A percentile compares a stretch with the other conserved stretches of the same genome.
Conservation (phyloP, 2,888 invertebrate species). For the Euproctis similis region DNA sequence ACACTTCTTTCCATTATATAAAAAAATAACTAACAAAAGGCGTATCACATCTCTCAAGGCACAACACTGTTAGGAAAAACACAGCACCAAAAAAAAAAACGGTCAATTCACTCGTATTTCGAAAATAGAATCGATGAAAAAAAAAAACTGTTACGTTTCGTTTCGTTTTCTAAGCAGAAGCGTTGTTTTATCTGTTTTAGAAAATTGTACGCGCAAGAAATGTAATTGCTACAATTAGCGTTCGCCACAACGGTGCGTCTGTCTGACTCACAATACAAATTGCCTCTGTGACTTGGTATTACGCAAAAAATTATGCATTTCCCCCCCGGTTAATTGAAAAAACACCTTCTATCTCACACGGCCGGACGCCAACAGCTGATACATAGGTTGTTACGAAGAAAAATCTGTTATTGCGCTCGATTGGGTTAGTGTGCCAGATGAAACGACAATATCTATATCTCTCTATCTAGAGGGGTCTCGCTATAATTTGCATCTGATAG, state of each 20-base stretch:
- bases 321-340: conserved; percentile 29
- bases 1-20: conserved; percentile 67
- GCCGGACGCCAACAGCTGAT: conserved; percentile 50
- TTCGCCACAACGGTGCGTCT: conserved; percentile 41
- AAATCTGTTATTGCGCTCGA: conserved; percentile 55
- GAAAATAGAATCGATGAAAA: conserved; percentile 37
- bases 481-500: conserved; percentile 67
- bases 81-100: conserved; percentile 28
- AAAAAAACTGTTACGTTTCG: conserved; percentile 54
- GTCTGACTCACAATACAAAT: conserved; percentile 48
- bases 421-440: conserved; percentile 61
- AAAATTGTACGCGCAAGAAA: conserved; percentile 54
- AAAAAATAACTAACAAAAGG: conserved; percentile 30
- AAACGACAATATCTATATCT: conserved; percentile 37
- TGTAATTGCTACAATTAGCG: conserved; percentile 44
- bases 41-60: conserved; percentile 54
- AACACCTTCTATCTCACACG: conserved; percentile 29
- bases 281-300: conserved; percentile 37
- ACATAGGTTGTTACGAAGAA: conserved; percentile 39
- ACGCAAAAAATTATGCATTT: conserved; percentile 57
- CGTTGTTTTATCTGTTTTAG: conserved; percentile 39
- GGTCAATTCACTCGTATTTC: conserved; percentile 25
- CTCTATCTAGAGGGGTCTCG: conserved; percentile 51
- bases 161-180: conserved; percentile 38
- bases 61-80: conserved; percentile 15